Evolutionary conservation across 2,888 invertebrate species (phyloP).

Genomic region (Odontothrips loti): DNA sequence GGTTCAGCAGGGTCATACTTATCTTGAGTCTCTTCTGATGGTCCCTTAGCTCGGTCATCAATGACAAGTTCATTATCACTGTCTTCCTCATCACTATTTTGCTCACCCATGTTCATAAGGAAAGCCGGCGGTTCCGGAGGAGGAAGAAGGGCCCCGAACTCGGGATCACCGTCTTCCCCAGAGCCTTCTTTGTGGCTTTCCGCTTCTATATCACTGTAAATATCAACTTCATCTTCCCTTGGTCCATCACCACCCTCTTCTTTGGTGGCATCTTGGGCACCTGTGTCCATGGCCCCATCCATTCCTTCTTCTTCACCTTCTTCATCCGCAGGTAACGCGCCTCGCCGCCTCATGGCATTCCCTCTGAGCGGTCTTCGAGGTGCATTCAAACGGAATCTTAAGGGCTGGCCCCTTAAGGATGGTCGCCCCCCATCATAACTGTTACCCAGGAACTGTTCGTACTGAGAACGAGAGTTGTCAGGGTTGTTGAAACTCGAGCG

Average conservation of each 20-base stretch:
- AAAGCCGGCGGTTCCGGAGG: constrained; percentile 40
- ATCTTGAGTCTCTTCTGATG: constrained; percentile 42
- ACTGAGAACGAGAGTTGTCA: constrained; percentile 6
- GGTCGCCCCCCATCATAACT: background rate
- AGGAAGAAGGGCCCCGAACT: constrained; percentile 39
- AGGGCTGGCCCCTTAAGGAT: constrained; percentile 30
- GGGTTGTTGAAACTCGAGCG: constrained; percentile 10
- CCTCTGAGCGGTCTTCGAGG: constrained; percentile 32
- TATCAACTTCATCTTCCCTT: constrained; percentile 52
- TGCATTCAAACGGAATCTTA: constrained; percentile 38
- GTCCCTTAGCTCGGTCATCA: constrained; percentile 44
- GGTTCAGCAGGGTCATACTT: constrained; percentile 57
- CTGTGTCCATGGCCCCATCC: background rate
- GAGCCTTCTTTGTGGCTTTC: constrained; percentile 42
- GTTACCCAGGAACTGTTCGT: constrained; percentile 10
- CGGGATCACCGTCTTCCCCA: constrained; percentile 44
- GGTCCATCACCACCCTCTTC: constrained; percentile 31
- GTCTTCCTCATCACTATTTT: constrained; percentile 49
- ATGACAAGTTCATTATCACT: constrained; percentile 58
- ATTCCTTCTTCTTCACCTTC: constrained; percentile 34
- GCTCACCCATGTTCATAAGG: constrained; percentile 46
- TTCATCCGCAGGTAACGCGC: constrained; percentile 30
- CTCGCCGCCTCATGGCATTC: constrained; percentile 27
- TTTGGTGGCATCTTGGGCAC: background rate
- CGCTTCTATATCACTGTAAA: constrained; percentile 60